phyloP scores from a whole-genome alignment of 1,140 invertebrate species.

The Drosophila albomicans region DNA sequence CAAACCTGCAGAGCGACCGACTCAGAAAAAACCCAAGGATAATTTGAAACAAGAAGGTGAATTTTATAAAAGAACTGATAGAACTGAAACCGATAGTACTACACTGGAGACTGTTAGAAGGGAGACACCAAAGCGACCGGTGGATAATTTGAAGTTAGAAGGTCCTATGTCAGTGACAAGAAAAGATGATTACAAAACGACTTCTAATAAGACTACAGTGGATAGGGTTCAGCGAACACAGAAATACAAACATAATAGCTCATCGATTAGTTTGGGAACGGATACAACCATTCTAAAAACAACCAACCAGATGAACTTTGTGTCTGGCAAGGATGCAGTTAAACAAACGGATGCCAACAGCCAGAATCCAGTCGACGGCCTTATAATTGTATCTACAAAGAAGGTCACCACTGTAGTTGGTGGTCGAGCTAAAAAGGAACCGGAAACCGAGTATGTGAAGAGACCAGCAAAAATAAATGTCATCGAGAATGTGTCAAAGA shows the following conservation, averaged over 20 bases:
- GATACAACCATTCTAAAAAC: conserved; percentile 86
- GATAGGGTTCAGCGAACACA: conserved; percentile 80
- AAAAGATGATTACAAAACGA: conserved; percentile 70
- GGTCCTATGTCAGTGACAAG: conserved; percentile 87
- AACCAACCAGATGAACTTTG: conserved; percentile 88
- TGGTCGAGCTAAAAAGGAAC: conserved; percentile 74
- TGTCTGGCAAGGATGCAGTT: conserved; percentile 86
- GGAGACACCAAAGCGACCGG: conserved; percentile 86
- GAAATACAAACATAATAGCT: conserved; percentile 87
- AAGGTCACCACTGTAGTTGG: conserved; percentile 85
- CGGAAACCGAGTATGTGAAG: conserved; percentile 80
- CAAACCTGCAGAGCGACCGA: conserved; percentile 86
- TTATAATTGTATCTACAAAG: conserved; percentile 86
- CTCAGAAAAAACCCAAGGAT: conserved; percentile 86
- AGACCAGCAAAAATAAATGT: conserved; percentile 78
- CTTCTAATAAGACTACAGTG: conserved; percentile 67
- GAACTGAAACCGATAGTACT: conserved; percentile 68
- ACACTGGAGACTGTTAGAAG: conserved; percentile 85
- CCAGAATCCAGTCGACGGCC: conserved; percentile 86
- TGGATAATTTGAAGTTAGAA: conserved; percentile 88
- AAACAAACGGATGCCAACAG: conserved; percentile 81
- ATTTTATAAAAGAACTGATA: conserved; percentile 76
- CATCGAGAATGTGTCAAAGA: conserved; percentile 78
- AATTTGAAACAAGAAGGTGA: conserved; percentile 90
- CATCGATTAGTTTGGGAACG: conserved; percentile 88